Conservation (phyloP, 92 coral and sea anemone genomes). For the Heliopora coerulea region DNA sequence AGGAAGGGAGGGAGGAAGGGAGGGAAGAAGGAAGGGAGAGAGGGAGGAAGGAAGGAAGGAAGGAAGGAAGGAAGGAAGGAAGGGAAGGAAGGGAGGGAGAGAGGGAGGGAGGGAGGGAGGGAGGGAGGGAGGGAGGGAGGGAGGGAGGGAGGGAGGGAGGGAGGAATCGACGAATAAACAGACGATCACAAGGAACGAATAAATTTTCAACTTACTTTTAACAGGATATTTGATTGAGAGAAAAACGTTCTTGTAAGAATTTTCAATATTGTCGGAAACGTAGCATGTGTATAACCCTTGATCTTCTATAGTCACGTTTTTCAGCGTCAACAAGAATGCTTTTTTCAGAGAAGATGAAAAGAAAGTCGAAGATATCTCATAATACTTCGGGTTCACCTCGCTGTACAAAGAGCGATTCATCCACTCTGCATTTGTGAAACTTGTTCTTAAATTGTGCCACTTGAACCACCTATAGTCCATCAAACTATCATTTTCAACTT, state of each 20-base stretch:
- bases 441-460: conserved; percentile 7
- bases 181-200: not conserved
- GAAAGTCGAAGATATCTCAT: not conserved
- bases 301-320: conserved; percentile 13
- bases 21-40: too few species aligned
- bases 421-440: conserved; percentile 1
- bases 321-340: conserved; percentile 8
- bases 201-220: conserved; percentile 6
- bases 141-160: not conserved
- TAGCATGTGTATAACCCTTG: conserved; percentile 33
- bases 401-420: conserved; percentile 1
- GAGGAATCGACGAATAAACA: not conserved
- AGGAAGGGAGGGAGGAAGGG: too few species aligned
- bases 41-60: not conserved
- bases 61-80: not conserved
- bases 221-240: conserved; percentile 3
- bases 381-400: not conserved
- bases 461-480: conserved; percentile 35
- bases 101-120: not conserved
- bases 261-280: not conserved
- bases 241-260: conserved; percentile 9
- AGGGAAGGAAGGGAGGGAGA: not conserved
- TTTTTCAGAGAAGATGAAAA: not conserved
- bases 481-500: not conserved
- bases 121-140: not conserved